Evolutionary conservation across 2,888 invertebrate species (phyloP).

Genomic region (Epirrita christyi): DNA sequence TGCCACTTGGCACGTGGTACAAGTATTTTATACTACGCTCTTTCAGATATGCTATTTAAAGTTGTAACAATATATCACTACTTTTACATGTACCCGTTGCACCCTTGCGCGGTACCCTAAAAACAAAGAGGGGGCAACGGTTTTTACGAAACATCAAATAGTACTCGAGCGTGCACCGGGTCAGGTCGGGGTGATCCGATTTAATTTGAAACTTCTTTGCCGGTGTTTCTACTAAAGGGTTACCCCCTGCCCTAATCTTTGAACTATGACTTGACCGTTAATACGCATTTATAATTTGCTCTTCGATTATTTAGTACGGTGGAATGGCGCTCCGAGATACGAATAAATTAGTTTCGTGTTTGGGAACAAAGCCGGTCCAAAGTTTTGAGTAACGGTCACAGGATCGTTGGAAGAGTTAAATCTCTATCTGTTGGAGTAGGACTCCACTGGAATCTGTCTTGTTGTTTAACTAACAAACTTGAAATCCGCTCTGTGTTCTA

Average conservation of each 20-base stretch:
- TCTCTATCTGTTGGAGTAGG: constrained; percentile 60
- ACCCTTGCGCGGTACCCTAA: constrained; percentile 2
- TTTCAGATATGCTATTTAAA: no score
- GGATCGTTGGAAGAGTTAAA: constrained; percentile 75
- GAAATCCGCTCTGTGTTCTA: constrained; percentile 46
- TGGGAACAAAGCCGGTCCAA: constrained; percentile 79
- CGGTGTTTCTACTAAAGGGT: constrained; percentile 71
- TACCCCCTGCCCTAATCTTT: constrained; percentile 83
- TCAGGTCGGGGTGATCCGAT: constrained; percentile 60
- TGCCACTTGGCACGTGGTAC: no score
- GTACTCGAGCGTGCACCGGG: constrained; percentile 66
- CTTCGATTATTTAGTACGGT: constrained; percentile 81
- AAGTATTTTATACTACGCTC: no score
- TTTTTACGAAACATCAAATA: constrained; percentile 69
- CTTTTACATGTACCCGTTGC: no score
- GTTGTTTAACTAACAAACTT: constrained; percentile 61
- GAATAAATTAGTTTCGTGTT: constrained; percentile 84
- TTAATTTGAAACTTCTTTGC: constrained; percentile 76
- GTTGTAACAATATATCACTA: no score
- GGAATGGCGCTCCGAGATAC: constrained; percentile 73
- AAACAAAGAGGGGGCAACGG: constrained; percentile 52
- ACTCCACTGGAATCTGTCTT: constrained; percentile 62
- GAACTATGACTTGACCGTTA: constrained; percentile 85
- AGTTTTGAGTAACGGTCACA: constrained; percentile 81
- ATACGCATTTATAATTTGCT: constrained; percentile 84